Evolutionary conservation across 2,797 vertebrate species (phyloP), one percentile per base, ranked within the genome.

Genomic region (Gallinago solitaria): DNA sequence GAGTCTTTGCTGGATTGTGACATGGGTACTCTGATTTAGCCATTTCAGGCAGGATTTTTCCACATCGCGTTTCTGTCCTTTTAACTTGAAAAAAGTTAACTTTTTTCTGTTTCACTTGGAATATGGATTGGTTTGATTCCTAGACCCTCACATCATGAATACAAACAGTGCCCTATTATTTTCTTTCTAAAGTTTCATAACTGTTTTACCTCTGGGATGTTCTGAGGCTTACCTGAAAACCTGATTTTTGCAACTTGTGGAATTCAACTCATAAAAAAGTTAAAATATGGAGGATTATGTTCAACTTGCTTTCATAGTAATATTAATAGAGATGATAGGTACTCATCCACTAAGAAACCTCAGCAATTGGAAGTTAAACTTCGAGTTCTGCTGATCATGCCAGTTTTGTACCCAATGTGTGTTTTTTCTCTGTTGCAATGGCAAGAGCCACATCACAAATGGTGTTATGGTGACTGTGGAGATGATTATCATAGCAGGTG

Each of bases 401-500:
- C 32, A 32, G 43, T 39, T 9, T 75, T 86, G 47, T 43, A 32
- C 16, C 39, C 25, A 9, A 32, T 24, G 5, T 15, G 7, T 56
- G 11, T 5, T 50, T 79, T 76, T 61, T 11, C 19, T 24, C 14
- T 57, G 11, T 78, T 11, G 21, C 28, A 24, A 53, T 57, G 57
- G 41, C 53, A 69, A 75, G 25, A 61, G 21, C 23, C 17, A 8
- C 9, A 25, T 51, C 28, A 43, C 8, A 30, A 56, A 15, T 21
- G 68, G 23, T 10, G 7, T 37, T 37, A 12, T 1, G 2, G 35
- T 43, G 32, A 51, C 32, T 1, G 2, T 28, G 32, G 43, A 18
- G 28, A 18, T 45, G 41, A 16, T 51, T 35, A 1, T 63, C 1
- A 1, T 39, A 85, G 48, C 56, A 67, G n/a, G 6, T 65, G 64